Percentiles rank a stretch among this genome's conserved stretches.
Evolutionary conservation across 2,113 vertebrate species (phyloP).

Genomic region (Thalassarche chlororhynchos): DNA sequence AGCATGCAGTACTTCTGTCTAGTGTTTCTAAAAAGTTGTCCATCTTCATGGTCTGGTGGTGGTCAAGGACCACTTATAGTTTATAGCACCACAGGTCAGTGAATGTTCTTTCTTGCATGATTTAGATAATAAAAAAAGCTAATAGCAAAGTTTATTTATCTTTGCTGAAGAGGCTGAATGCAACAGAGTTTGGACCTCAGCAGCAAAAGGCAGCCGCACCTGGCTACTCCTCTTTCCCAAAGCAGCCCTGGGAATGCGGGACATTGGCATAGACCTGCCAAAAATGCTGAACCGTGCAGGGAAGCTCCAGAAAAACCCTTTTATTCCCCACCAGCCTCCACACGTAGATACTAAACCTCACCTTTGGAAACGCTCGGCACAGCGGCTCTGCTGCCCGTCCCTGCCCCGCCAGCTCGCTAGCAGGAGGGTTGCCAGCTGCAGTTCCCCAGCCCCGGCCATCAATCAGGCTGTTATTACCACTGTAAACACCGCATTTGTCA

Average conservation of each 20-base stretch:
- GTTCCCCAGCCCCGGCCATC: background rate
- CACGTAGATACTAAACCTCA: background rate
- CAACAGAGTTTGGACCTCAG: background rate
- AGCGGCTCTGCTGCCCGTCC: background rate
- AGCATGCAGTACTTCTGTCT: background rate
- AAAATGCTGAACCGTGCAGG: background rate
- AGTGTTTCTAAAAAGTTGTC: background rate
- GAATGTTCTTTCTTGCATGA: background rate
- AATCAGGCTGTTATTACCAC: background rate
- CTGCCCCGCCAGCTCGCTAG: background rate
- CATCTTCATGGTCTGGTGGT: background rate
- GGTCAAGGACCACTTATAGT: background rate
- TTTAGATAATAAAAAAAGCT: background rate
- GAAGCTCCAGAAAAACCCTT: background rate
- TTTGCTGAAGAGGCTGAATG: background rate
- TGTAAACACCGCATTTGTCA: background rate
- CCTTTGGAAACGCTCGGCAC: background rate
- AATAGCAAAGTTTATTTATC: background rate
- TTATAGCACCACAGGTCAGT: background rate
- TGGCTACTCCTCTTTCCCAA: background rate
- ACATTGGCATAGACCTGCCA: background rate
- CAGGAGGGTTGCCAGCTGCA: background rate
- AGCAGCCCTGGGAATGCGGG: background rate
- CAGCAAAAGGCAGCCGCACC: background rate
- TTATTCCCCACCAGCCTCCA: background rate